Conservation (phyloP, 2,797 vertebrate species). For the Lacerta viridis region DNA sequence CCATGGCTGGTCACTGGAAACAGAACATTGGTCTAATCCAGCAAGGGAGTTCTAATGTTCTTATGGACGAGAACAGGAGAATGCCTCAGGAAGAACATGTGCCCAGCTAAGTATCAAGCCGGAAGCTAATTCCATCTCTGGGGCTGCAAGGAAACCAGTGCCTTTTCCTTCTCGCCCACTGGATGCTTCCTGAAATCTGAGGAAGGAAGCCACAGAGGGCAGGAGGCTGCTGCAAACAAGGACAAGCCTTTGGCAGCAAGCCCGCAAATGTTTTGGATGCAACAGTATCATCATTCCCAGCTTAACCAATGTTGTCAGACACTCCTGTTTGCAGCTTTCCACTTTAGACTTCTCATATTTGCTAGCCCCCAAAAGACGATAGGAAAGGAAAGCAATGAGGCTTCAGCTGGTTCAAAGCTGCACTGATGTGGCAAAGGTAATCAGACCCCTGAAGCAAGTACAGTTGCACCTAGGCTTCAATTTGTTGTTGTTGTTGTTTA, state of each 20-base stretch:
- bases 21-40: background rate
- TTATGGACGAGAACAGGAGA: constrained; percentile 9
- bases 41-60: background rate
- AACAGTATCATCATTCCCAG: background rate
- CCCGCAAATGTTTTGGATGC: constrained; percentile 24
- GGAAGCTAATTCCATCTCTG: constrained; percentile 4
- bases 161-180: background rate
- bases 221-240: background rate
- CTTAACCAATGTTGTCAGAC: background rate
- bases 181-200: background rate
- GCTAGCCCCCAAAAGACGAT: background rate
- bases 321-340: background rate
- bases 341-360: background rate
- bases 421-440: background rate
- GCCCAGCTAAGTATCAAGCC: constrained; percentile 34
- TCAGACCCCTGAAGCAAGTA: background rate
- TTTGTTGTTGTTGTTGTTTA: no score
- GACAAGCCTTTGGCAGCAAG: background rate
- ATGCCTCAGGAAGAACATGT: background rate
- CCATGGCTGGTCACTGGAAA: background rate
- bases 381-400: background rate
- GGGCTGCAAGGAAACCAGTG: constrained; percentile 12
- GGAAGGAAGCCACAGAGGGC: background rate
- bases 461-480: background rate
- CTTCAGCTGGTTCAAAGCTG: constrained; percentile 30